These are phyloP conservation scores for Lontra canadensis DNA, from an alignment of 2,113 vertebrate species.

Conservation along the genomic window DNA sequence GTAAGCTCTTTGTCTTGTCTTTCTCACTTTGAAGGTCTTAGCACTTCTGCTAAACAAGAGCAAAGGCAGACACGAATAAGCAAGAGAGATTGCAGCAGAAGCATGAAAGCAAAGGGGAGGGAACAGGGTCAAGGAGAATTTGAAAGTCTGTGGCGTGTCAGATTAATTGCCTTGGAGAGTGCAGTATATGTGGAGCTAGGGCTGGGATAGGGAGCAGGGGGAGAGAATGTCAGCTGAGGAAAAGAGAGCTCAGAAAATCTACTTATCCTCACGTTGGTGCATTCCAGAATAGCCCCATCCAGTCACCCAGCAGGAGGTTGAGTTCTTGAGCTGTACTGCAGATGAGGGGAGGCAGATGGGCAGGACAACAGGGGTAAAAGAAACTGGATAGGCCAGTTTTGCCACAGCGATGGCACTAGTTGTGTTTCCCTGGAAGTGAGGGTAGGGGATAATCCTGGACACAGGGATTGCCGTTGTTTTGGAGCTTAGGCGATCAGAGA, in stretches of 20 bases:
- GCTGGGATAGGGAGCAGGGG: neutral
- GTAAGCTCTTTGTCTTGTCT: neutral
- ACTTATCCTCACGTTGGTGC: neutral
- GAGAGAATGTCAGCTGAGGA: neutral
- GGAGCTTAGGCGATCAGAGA: neutral
- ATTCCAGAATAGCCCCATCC: neutral
- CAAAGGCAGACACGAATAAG: neutral
- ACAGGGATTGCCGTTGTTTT: neutral
- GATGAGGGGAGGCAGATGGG: neutral
- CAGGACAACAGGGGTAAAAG: neutral
- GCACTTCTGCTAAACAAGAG: neutral
- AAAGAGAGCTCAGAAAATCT: neutral
- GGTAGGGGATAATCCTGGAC: neutral
- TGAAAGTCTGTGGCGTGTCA: neutral
- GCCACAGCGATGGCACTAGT: neutral
- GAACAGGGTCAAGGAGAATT: neutral
- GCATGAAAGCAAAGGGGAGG: neutral
- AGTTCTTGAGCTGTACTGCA: neutral
- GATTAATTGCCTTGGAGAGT: neutral
- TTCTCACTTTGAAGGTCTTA: neutral
- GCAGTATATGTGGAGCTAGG: neutral
- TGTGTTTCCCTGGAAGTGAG: neutral
- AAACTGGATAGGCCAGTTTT: neutral
- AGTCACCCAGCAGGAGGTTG: constrained; percentile 7
- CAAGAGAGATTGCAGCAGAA: neutral